Evolutionary conservation across 1,140 invertebrate genomes (phyloP), one percentile per base, ranked within the genome.

Genomic region (Ips nitidus): DNA sequence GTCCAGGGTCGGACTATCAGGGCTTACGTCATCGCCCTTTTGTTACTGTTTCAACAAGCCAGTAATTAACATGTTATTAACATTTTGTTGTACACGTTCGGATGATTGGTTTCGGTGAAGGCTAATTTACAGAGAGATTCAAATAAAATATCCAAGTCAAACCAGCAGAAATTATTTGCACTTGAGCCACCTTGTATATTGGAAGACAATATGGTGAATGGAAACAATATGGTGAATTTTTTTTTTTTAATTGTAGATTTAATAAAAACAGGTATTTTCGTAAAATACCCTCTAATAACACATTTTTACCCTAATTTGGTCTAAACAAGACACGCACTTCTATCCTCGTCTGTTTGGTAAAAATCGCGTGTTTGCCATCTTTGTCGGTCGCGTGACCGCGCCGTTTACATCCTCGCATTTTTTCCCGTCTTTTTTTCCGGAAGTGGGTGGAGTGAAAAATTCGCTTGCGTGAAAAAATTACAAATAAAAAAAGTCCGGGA

Each of bases 401-500:
- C 22, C 52, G 36, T 41, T 42, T 22, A 52, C 37, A 40, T 52
- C 52, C 6, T 8, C 55, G n/a, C 39, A n/a, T 63, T 69, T 71
- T 69, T 66, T 70, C 38, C 39, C 38, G 52, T 40, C 52, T 63
- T 69, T 69, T 63, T 57, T 58, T 60, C 61, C 71, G 73, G 73
- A 74, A 72, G 67, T 74, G 68, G 73, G 73, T 71, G 73, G 71
- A 65, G 64, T 69, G 58, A 63, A 58, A 64, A 63, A 66, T 59
- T 72, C 67, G 73, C 73, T 71, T 74, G 73, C 73, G 73, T 74
- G 70, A 74, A 74, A 74, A 74, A 74, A 74, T 74, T 66, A 72
- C 70, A 72, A 72, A 74, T 74, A 72, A 72, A 70, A 72, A 73
- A 73, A 56, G 43, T 69, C 52, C 4, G 22, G 0, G 60, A 22